Evolutionary conservation across 1,140 invertebrate species (phyloP).

Genomic region (Meloidogyne hapla): DNA sequence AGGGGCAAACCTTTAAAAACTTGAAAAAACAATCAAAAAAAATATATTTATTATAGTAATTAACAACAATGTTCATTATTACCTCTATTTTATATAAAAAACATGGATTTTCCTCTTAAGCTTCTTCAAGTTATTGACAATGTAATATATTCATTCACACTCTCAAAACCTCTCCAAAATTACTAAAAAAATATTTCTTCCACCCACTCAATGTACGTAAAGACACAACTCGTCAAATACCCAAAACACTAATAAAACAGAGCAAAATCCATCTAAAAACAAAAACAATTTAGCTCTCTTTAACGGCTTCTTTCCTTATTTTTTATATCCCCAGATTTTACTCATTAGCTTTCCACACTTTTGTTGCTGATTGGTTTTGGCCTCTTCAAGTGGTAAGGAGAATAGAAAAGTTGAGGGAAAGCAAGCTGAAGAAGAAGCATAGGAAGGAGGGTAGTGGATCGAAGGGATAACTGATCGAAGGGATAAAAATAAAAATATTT

Average conservation of each 20-base stretch:
- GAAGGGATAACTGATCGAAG: too few species aligned
- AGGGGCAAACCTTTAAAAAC: too few species aligned
- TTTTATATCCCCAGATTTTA: background rate
- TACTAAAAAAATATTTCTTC: background rate
- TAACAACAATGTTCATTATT: too few species aligned
- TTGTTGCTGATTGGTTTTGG: background rate
- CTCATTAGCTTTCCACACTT: background rate
- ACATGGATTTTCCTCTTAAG: background rate
- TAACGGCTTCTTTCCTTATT: too few species aligned
- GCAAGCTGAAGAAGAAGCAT: too few species aligned
- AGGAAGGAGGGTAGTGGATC: too few species aligned
- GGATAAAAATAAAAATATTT: too few species aligned
- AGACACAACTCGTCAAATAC: background rate
- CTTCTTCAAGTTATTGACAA: background rate
- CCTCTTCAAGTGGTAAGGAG: background rate
- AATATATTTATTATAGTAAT: too few species aligned
- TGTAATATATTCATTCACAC: background rate
- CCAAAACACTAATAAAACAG: background rate
- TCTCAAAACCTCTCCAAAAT: background rate
- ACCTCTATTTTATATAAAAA: too few species aligned
- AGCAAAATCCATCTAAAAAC: background rate
- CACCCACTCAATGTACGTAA: background rate
- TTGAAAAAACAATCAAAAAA: too few species aligned
- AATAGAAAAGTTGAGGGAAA: background rate
- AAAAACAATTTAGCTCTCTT: conserved; percentile 1